Conservation (phyloP, 2,113 vertebrate species). For the Sylvietta virens region DNA sequence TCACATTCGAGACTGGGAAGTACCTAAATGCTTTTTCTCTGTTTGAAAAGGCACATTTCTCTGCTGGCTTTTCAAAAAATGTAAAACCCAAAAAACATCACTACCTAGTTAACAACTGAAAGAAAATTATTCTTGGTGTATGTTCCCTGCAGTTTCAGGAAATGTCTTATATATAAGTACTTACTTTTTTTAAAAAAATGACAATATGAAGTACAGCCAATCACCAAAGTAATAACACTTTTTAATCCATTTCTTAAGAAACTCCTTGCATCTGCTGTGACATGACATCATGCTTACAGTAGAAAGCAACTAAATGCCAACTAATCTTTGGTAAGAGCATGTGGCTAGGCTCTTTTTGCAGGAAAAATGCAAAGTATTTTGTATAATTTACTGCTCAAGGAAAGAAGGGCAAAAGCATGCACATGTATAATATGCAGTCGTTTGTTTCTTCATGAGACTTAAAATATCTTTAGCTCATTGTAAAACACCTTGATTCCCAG, state of each 20-base stretch:
- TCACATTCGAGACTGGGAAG: neutral
- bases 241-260: neutral
- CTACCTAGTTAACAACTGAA: neutral
- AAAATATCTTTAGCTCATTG: neutral
- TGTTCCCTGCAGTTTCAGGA: neutral
- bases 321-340: neutral
- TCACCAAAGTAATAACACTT: neutral
- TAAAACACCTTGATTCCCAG: neutral
- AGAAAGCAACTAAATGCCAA: neutral
- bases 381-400: neutral
- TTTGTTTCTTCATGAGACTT: neutral
- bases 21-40: constrained; percentile 23
- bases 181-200: neutral
- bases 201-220: neutral
- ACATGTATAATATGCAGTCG: neutral
- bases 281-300: neutral
- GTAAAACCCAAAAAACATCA: neutral
- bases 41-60: neutral
- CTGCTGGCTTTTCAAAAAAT: neutral
- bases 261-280: neutral
- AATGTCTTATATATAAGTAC: neutral
- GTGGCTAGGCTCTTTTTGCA: neutral
- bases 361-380: neutral
- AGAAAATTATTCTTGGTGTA: neutral
- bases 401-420: neutral